Conservation (phyloP, 2,888 invertebrate genomes). For the Andrena haemorrhoa region DNA sequence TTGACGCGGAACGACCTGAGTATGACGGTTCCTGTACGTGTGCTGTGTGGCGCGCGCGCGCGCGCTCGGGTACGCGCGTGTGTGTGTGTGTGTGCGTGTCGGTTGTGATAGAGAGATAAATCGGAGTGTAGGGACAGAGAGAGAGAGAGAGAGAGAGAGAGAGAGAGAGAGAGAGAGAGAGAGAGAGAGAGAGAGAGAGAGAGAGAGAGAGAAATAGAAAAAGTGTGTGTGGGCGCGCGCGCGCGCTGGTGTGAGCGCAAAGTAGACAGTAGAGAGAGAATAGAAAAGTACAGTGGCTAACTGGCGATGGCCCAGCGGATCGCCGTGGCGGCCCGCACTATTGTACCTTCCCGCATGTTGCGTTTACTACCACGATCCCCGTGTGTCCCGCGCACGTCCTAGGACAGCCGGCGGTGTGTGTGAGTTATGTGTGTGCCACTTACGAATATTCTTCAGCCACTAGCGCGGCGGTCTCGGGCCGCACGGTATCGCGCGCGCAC, state of each 20-base stretch:
- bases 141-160: background rate
- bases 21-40: background rate
- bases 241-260: slow-evolving; percentile 1
- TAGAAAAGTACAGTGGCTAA: slow-evolving; percentile 76
- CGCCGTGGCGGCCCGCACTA: slow-evolving; percentile 73
- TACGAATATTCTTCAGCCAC: slow-evolving; percentile 62
- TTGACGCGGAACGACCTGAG: slow-evolving; percentile 37
- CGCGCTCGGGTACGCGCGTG: background rate
- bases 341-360: slow-evolving; percentile 76
- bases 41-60: background rate
- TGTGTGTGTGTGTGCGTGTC: background rate
- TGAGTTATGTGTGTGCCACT: slow-evolving; percentile 61
- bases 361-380: slow-evolving; percentile 72
- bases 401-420: slow-evolving; percentile 63
- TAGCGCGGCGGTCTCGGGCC: slow-evolving; percentile 21
- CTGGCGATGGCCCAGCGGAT: slow-evolving; percentile 75
- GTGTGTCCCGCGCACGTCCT: slow-evolving; percentile 68
- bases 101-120: background rate
- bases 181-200: background rate
- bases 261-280: slow-evolving; percentile 64
- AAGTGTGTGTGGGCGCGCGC: background rate
- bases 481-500: slow-evolving; percentile 7
- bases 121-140: background rate
- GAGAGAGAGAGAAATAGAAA: background rate
- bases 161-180: background rate